Conservation (phyloP, 2,888 invertebrate species). For the Philonicus albiceps region DNA sequence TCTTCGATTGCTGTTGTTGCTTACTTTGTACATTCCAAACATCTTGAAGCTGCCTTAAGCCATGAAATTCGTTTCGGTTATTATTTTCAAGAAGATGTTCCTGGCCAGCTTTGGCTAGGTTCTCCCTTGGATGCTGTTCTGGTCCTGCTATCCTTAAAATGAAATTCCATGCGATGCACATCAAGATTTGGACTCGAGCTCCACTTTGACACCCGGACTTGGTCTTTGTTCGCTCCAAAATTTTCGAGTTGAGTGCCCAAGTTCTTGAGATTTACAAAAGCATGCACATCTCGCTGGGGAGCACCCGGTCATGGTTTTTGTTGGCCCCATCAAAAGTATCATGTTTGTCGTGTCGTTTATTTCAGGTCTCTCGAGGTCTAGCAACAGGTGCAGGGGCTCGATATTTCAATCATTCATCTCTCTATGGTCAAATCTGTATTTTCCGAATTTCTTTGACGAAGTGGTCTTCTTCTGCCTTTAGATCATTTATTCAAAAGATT, state of each 20-base stretch:
- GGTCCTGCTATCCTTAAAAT: background rate
- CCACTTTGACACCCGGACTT: background rate
- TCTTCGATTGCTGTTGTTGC: conserved; percentile 20
- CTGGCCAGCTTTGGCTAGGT: background rate
- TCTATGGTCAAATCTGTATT: background rate
- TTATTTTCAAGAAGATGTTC: conserved; percentile 19
- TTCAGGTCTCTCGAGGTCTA: background rate
- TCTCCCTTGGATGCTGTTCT: background rate
- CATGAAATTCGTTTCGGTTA: conserved; percentile 29
- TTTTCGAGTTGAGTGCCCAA: background rate
- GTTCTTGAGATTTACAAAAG: background rate
- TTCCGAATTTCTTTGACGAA: background rate
- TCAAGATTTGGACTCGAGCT: conserved; percentile 1
- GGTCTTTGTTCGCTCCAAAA: background rate
- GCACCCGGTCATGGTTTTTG: background rate
- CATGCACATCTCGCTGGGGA: background rate
- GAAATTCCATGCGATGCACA: background rate
- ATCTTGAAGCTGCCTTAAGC: conserved; percentile 9
- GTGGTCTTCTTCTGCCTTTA: background rate
- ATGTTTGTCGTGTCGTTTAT: background rate
- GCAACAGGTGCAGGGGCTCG: background rate
- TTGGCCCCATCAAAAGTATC: background rate
- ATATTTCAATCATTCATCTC: background rate
- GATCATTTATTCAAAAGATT: background rate
- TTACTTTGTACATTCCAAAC: conserved; percentile 8